Evolutionary conservation across 23 tunicate genomes (phyloP), one percentile per base, ranked within the genome.

Genomic region (Diplosoma virens): DNA sequence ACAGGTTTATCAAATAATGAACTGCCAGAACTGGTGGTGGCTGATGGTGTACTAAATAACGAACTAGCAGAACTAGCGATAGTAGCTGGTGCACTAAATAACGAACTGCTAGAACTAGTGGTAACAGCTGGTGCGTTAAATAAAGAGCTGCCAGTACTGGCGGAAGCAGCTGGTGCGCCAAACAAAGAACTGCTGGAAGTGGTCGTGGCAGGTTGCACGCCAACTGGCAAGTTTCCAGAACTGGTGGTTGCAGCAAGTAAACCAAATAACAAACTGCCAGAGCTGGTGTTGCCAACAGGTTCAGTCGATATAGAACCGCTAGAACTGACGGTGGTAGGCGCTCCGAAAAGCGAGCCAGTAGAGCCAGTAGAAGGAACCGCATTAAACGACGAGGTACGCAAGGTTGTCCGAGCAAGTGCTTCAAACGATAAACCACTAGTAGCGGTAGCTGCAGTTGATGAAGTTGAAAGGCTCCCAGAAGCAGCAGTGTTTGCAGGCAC

Each of bases 141-240:
- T 61, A 29, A 6, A 4, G 69, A 61, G 35, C 69, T 61, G 35
- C n/a, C n/a, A n/a, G n/a, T 61, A 17, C 35, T 26, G 6, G 69
- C 30, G 30, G 23, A 17, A 25, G 61, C 33, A 25, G 69, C 6
- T 5, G 69, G 69, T 5, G 65, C 23, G 5, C 79, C 79, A 73
- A 73, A 73, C 0, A 73, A 26, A 25, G 65, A 32, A 23, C 24
- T 32, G 41, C 58, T 37, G 29, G 76, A 25, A 58, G 33, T 73
- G 25, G 37, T 7, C 1, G 65, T 11, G 24, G 41, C 1, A 31
- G 65, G 29, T 59, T 59, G 20, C 16, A 33, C 65, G 4, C 32
- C 20, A 50, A 28, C n/a, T 25, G 45, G 54, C 17, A 59, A 59
- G 30, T 34, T 7, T n/a, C 67, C 67, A 26, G 59, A 33, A 31